Evolutionary conservation across 1,140 invertebrate genomes (phyloP).

Genomic region (Acromyrmex charruanus): DNA sequence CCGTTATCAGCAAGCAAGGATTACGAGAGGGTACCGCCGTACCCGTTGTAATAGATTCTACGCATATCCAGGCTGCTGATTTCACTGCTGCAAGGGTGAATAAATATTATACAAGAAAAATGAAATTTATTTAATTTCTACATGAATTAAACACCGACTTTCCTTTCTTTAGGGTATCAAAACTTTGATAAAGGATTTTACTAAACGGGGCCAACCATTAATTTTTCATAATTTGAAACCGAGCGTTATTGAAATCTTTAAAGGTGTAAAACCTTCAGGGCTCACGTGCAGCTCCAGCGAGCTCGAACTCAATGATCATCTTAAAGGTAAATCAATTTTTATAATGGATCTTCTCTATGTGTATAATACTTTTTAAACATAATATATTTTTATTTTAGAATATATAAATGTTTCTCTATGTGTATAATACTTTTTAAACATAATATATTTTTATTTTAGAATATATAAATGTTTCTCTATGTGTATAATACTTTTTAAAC

Average conservation of each 20-base stretch:
- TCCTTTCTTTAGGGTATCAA: constrained; percentile 89
- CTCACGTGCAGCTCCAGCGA: constrained; percentile 89
- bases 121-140: neutral
- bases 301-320: constrained; percentile 88
- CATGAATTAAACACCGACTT: constrained; percentile 49
- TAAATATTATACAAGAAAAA: neutral
- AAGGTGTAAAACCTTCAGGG: constrained; percentile 90
- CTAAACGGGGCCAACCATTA: constrained; percentile 90
- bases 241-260: constrained; percentile 90
- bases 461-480: too few species aligned
- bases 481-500: too few species aligned
- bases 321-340: constrained; percentile 84
- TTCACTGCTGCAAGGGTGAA: constrained; percentile 91
- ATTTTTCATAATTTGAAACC: constrained; percentile 92
- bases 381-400: constrained; percentile 60
- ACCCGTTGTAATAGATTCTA: constrained; percentile 92
- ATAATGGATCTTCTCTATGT: neutral
- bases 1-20: constrained; percentile 91
- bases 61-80: constrained; percentile 92
- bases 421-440: too few species aligned
- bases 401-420: constrained; percentile 51
- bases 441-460: too few species aligned
- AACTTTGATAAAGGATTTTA: constrained; percentile 91
- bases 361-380: constrained; percentile 14
- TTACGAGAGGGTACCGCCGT: constrained; percentile 87